A percentile compares a stretch with the other conserved stretches of the same genome.
Evolutionary conservation across 2,113 vertebrate genomes (phyloP).

Genomic region (Pterocles orientalis): DNA sequence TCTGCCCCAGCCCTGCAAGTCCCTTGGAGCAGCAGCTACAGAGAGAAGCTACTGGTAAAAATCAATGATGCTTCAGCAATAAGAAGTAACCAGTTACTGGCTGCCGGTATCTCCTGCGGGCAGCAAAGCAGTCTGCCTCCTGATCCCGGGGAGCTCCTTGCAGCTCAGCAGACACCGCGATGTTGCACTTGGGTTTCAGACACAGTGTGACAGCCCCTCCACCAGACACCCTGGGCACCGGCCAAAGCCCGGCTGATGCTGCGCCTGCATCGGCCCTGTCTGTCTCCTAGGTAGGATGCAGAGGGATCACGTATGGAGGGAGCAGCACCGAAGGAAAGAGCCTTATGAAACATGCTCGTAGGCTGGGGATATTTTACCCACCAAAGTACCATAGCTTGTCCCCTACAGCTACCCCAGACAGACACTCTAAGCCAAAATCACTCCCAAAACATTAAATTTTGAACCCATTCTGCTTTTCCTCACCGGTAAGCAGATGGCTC

Average conservation of each 20-base stretch:
- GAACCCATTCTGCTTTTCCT: neutral
- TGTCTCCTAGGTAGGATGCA: neutral
- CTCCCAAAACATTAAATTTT: neutral
- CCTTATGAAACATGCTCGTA: neutral
- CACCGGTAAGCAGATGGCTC: neutral
- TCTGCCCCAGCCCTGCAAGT: neutral
- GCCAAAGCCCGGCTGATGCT: neutral
- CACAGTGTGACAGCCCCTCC: neutral
- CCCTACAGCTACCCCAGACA: neutral
- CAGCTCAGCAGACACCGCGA: accelerated
- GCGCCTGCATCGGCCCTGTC: accelerated
- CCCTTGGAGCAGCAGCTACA: accelerated
- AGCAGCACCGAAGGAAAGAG: neutral
- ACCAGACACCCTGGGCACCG: neutral
- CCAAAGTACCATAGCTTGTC: neutral
- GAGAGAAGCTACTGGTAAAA: neutral
- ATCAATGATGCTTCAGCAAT: neutral
- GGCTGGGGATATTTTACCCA: neutral
- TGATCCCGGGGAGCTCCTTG: neutral
- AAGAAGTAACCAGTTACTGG: neutral
- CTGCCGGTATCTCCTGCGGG: neutral
- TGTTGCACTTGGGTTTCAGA: neutral
- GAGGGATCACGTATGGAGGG: neutral
- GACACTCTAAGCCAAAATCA: neutral
- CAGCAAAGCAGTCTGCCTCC: neutral